Base-by-base conservation (phyloP, 1,140 invertebrate species). In the Lamellibrachia luymesi region DNA sequence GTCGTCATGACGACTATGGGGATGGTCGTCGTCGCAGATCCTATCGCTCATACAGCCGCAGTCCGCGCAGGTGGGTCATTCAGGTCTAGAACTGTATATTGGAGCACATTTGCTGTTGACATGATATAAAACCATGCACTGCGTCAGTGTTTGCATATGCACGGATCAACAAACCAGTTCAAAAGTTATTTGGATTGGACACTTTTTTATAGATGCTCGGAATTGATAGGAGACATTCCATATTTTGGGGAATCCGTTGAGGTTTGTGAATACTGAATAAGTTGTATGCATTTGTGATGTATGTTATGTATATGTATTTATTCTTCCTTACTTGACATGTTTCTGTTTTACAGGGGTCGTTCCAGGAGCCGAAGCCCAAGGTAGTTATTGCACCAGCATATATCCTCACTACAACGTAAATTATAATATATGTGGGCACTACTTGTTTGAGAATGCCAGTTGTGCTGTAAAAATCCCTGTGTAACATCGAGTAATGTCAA, bases 281-380 rank as follows among this genome's bases (percentile, higher is more conserved):
- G 13, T 51, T 27, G 50, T 91, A 4, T 91, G 22, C 49, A n/a
- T 91, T 50, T 91, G 27, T 91, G 90, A 25, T 91, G n/a, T 50
- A 38, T 38, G 38, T 38, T 38, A 38, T 38, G 38, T 38, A 38
- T 38, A 22, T 90, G 17, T 90, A 22, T 91, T 7, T 38, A 22
- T 25, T 25, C 7, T 27, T 91, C 7, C 50, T 91, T 38, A 91
- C 50, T 27, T 91, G 90, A 38, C 27, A 91, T 91, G n/a, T 91
- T 90, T 91, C 90, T 91, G 90, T 91, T 91, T n/a, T 90, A 10
- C 90, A 91, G 90, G 50, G 22, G 50, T 10, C 7, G 50, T 25
- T 91, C 90, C 8, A 91, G 90, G 50, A 91, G 90, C 50, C 90
- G 90, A 91, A 91, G 90, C 90, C 90, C 90, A 91, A 91, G 90